These are phyloP conservation scores for Subacronicta megacephala DNA, from an alignment of 2,888 invertebrate genomes.

Conservation along the genomic window DNA sequence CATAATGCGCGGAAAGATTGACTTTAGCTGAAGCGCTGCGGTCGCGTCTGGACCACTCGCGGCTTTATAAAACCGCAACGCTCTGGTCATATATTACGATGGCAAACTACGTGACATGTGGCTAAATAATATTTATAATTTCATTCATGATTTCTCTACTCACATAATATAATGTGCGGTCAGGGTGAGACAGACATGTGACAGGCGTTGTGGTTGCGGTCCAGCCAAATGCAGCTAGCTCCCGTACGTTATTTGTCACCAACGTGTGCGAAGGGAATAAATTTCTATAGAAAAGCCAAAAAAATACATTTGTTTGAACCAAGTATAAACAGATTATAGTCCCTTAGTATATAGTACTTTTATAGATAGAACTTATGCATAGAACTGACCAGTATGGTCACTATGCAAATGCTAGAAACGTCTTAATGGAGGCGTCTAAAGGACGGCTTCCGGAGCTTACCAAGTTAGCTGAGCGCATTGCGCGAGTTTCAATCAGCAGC, in stretches of 20 bases:
- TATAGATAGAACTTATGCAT: too few species aligned
- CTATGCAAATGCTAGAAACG: too few species aligned
- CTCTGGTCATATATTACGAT: slow-evolving; percentile 12
- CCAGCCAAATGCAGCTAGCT: not conserved
- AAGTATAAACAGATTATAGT: not conserved
- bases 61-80: slow-evolving; percentile 14
- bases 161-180: slow-evolving; percentile 2
- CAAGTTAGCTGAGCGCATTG: too few species aligned
- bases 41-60: slow-evolving; percentile 46
- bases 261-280: not conserved
- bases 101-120: slow-evolving; percentile 37
- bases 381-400: too few species aligned
- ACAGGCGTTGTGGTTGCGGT: slow-evolving; percentile 26
- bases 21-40: slow-evolving; percentile 55
- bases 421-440: too few species aligned
- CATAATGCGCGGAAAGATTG: slow-evolving; percentile 24
- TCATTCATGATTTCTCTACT: slow-evolving; percentile 14
- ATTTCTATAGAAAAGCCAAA: not conserved
- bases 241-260: not conserved
- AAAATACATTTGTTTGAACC: not conserved
- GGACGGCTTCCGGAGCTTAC: too few species aligned
- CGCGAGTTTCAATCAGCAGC: too few species aligned
- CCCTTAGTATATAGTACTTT: too few species aligned
- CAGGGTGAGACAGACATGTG: slow-evolving; percentile 3
- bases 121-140: slow-evolving; percentile 11